phyloP scores from a whole-genome alignment of 2,888 invertebrate species.

The Polymixis flavicincta region DNA sequence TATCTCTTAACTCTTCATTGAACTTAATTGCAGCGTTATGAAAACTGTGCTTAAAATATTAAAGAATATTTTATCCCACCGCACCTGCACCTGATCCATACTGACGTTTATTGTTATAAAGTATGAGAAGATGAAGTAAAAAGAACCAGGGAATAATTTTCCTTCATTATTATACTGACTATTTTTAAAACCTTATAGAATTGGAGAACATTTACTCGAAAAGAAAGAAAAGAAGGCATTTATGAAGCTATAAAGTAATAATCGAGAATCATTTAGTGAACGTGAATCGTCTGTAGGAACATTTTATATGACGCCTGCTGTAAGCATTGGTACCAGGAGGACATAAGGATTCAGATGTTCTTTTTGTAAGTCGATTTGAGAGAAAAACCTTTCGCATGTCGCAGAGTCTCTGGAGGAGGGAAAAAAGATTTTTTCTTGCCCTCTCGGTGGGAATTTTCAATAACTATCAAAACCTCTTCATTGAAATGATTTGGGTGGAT shows the following conservation, averaged over 20 bases:
- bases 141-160: constrained; percentile 4
- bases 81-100: constrained; percentile 17
- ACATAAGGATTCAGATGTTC: constrained; percentile 4
- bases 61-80: constrained; percentile 10
- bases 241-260: constrained; percentile 49
- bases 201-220: background rate
- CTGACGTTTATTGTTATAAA: constrained; percentile 45
- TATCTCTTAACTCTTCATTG: constrained; percentile 15
- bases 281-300: constrained; percentile 25
- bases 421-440: background rate
- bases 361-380: constrained; percentile 13
- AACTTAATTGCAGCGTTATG: constrained; percentile 18
- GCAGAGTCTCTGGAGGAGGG: background rate
- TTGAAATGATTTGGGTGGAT: background rate
- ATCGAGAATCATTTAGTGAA: constrained; percentile 27
- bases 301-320: constrained; percentile 10
- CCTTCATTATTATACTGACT: background rate
- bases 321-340: background rate
- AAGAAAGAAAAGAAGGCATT: constrained; percentile 3
- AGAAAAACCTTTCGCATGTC: background rate
- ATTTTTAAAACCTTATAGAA: constrained; percentile 9
- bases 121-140: background rate
- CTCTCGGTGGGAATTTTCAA: background rate
- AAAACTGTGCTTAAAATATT: constrained; percentile 23
- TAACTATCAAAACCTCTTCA: background rate